phyloP scores from a whole-genome alignment of 2,888 invertebrate species.

The Chrysina gloriosa region DNA sequence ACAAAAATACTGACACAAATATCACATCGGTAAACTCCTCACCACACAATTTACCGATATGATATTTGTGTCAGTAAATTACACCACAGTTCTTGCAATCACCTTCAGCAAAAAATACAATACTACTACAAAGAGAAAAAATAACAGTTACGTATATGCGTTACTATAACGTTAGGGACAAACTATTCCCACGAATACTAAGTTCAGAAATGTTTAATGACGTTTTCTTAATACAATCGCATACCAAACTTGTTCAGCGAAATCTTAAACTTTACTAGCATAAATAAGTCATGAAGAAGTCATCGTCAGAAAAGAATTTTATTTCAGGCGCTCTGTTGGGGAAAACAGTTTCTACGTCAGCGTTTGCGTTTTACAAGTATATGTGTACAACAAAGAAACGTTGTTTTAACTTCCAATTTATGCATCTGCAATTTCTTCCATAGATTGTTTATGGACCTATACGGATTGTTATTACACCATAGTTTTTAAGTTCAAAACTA shows the following conservation, averaged over 20 bases:
- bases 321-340: not conserved
- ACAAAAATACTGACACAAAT: too few relatives aligned
- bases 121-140: too few relatives aligned
- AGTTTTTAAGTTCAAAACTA: constrained; percentile 5
- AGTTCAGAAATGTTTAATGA: constrained; percentile 8
- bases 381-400: not conserved
- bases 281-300: constrained; percentile 8
- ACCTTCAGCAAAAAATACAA: too few relatives aligned
- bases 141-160: too few relatives aligned
- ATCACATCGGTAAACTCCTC: too few relatives aligned
- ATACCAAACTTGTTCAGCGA: not conserved
- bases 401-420: constrained; percentile 1
- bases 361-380: constrained; percentile 3
- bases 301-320: constrained; percentile 8
- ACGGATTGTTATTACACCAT: constrained; percentile 1
- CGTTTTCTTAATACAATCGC: constrained; percentile 5
- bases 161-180: too few relatives aligned
- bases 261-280: not conserved
- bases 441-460: constrained; percentile 5
- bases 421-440: not conserved
- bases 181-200: not conserved
- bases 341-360: constrained; percentile 6
- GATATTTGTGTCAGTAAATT: too few relatives aligned
- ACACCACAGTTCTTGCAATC: too few relatives aligned
- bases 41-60: too few relatives aligned